phyloP scores from a whole-genome alignment of 2,113 vertebrate species.

The Plecturocebus donacophilus region DNA sequence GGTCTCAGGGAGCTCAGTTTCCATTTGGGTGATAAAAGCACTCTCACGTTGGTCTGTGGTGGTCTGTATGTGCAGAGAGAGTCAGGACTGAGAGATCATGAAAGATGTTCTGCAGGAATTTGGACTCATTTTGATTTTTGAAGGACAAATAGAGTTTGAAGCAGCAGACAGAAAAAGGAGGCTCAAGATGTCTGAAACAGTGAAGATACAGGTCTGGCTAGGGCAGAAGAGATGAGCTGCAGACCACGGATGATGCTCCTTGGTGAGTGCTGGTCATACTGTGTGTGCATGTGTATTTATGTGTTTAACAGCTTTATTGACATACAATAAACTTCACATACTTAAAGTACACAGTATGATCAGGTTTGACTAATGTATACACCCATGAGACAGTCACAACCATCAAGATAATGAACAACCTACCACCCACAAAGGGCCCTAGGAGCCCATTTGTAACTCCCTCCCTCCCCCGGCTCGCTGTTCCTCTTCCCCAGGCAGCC shows the following conservation, averaged over 20 bases:
- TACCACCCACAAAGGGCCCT: background rate
- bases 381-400: background rate
- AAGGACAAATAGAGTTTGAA: background rate
- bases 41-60: no score
- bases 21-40: background rate
- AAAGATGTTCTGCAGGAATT: background rate
- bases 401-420: background rate
- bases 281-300: background rate
- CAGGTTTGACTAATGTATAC: background rate
- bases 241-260: background rate
- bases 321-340: background rate
- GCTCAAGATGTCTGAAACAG: background rate
- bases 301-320: background rate
- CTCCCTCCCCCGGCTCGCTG: accelerated
- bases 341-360: background rate
- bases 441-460: background rate
- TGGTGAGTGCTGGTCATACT: background rate
- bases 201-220: background rate
- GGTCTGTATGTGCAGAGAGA: background rate
- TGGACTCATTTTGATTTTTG: background rate
- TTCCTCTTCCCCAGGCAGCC: background rate
- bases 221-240: background rate
- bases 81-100: background rate
- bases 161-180: background rate
- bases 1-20: background rate